Evolutionary conservation across 2,113 vertebrate species (phyloP).

Genomic region (Urocolius indicus): DNA sequence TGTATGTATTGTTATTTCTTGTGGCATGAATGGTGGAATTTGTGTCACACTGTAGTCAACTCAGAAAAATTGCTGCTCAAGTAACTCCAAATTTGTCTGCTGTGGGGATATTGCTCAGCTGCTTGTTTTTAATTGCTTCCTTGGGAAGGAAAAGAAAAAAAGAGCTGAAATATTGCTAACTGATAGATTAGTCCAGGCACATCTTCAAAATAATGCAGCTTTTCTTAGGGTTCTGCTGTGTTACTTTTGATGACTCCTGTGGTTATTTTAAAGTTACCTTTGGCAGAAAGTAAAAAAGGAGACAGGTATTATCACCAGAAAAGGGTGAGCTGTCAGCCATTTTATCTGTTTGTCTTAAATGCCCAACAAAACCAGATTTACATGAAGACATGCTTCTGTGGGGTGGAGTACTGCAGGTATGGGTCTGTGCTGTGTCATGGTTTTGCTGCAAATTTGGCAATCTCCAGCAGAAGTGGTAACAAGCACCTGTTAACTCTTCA

Average conservation of each 20-base stretch:
- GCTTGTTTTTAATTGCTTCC: conserved; percentile 49
- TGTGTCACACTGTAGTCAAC: neutral
- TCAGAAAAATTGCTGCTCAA: conserved; percentile 32
- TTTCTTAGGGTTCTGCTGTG: neutral
- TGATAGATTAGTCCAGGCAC: neutral
- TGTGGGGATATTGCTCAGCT: conserved; percentile 15
- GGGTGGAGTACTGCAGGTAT: neutral
- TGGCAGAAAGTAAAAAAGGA: no score
- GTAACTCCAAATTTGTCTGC: neutral
- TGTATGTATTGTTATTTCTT: neutral
- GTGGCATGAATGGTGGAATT: neutral
- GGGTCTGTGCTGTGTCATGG: neutral
- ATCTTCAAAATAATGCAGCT: neutral
- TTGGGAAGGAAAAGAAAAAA: neutral
- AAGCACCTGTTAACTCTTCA: neutral
- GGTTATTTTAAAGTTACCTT: neutral
- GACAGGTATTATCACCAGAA: neutral
- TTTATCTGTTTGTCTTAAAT: neutral
- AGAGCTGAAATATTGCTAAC: neutral
- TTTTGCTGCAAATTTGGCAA: neutral
- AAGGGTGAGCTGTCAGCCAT: neutral
- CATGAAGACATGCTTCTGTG: neutral
- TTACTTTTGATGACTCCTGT: neutral
- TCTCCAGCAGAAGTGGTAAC: neutral
- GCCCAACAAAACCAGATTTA: neutral